Percentiles rank a stretch among this genome's conserved stretches.
Conservation (phyloP, 2,797 vertebrate genomes). For the Trichosurus vulpecula region DNA sequence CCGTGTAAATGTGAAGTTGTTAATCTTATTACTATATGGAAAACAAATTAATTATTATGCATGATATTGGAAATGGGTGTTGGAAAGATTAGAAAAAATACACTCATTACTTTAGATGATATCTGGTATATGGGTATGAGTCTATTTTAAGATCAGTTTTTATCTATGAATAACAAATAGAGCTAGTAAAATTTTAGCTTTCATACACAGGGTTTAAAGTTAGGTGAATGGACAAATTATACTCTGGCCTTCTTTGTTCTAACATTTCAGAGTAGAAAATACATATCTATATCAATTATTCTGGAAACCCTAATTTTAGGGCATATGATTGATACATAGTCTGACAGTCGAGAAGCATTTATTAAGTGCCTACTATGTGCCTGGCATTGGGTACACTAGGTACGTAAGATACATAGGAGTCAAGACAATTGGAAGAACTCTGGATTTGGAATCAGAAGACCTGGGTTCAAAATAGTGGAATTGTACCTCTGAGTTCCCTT, state of each 20-base stretch:
- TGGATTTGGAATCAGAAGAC: neutral
- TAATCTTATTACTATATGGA: conserved; percentile 88
- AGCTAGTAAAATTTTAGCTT: conserved; percentile 69
- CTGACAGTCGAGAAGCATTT: neutral
- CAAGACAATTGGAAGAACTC: neutral
- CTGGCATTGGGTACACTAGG: neutral
- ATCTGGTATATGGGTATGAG: conserved; percentile 83
- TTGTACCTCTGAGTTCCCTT: neutral
- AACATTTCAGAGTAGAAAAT: fast-evolving
- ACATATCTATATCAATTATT: neutral
- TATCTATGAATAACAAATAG: conserved; percentile 74
- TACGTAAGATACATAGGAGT: neutral
- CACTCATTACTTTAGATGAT: conserved; percentile 85
- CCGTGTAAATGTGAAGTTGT: conserved; percentile 85
- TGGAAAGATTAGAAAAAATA: conserved; percentile 84
- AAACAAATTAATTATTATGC: conserved; percentile 89
- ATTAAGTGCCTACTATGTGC: neutral
- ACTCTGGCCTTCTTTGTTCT: conserved; percentile 51
- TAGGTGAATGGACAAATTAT: conserved; percentile 49
- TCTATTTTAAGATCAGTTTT: conserved; percentile 79
- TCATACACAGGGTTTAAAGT: conserved; percentile 61
- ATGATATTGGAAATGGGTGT: conserved; percentile 85
- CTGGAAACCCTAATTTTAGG: neutral
- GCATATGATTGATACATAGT: neutral
- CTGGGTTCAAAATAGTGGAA: neutral